phyloP scores from a whole-genome alignment of 2,888 invertebrate genomes.

The Andrena marginata region DNA sequence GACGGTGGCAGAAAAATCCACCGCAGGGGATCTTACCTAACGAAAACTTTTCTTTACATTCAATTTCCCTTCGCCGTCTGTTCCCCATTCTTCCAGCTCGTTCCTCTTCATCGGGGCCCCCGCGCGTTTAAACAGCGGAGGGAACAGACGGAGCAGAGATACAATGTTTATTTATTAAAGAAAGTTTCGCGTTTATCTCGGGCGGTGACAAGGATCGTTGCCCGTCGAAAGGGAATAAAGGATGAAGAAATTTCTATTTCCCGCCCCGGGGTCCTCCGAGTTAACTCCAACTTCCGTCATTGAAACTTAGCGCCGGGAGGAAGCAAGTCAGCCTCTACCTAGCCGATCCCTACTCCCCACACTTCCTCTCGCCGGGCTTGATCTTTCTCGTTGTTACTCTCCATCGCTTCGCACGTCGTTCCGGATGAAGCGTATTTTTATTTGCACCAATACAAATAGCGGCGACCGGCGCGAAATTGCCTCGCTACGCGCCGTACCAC shows the following conservation, averaged over 20 bases:
- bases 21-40: neutral
- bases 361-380: neutral
- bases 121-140: slow-evolving; percentile 25
- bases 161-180: slow-evolving; percentile 57
- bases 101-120: neutral
- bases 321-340: neutral
- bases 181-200: slow-evolving; percentile 48
- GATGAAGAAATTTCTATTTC: slow-evolving; percentile 50
- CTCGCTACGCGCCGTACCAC: slow-evolving; percentile 63
- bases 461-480: slow-evolving; percentile 49
- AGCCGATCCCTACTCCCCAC: slow-evolving; percentile 13
- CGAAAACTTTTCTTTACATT: slow-evolving; percentile 41
- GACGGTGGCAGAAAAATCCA: slow-evolving; percentile 21
- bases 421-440: slow-evolving; percentile 62
- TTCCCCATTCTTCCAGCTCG: neutral
- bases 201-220: slow-evolving; percentile 23
- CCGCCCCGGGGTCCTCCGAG: slow-evolving; percentile 44
- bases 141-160: neutral
- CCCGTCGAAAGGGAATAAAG: slow-evolving; percentile 29
- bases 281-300: slow-evolving; percentile 70
- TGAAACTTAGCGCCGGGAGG: slow-evolving; percentile 66
- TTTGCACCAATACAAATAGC: slow-evolving; percentile 50
- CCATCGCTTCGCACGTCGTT: slow-evolving; percentile 55
- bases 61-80: slow-evolving; percentile 41
- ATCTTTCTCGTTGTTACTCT: slow-evolving; percentile 47